Conservation (phyloP, 2,113 vertebrate species). For the Cichladusa arquata region DNA sequence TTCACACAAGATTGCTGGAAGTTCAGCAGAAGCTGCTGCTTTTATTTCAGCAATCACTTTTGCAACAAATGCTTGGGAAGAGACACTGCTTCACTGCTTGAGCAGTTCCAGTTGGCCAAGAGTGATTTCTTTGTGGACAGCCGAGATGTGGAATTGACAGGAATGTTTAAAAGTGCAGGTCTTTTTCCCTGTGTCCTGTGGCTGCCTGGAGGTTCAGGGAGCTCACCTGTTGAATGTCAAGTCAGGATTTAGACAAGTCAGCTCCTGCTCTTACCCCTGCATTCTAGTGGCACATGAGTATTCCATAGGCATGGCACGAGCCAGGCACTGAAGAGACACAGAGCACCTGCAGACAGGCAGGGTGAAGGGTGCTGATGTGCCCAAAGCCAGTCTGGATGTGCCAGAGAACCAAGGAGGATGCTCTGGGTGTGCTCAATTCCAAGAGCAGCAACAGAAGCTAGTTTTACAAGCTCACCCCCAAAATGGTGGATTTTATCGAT, state of each 20-base stretch:
- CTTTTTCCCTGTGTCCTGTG: not conserved
- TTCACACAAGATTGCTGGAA: not conserved
- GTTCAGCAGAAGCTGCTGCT: not conserved
- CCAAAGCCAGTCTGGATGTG: not conserved
- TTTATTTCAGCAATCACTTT: not conserved
- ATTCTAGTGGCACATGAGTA: accelerated
- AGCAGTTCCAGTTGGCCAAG: not conserved
- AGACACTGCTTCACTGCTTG: not conserved
- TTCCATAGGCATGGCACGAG: not conserved
- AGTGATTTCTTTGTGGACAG: not conserved
- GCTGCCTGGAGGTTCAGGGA: not conserved
- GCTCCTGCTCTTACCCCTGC: not conserved
- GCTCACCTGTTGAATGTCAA: not conserved
- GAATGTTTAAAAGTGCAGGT: not conserved
- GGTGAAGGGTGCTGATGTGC: not conserved
- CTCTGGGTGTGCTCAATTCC: not conserved
- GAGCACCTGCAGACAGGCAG: not conserved
- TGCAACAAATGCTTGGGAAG: not conserved
- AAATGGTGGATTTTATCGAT: not conserved
- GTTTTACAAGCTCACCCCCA: not conserved
- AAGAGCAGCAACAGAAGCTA: not conserved
- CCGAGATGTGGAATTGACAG: not conserved
- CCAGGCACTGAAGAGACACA: accelerated
- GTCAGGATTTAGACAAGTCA: not conserved
- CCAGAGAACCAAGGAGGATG: not conserved